Evolutionary conservation across 1,140 invertebrate genomes (phyloP), one percentile per base, ranked within the genome.

Genomic region (Maconellicoccus hirsutus): DNA sequence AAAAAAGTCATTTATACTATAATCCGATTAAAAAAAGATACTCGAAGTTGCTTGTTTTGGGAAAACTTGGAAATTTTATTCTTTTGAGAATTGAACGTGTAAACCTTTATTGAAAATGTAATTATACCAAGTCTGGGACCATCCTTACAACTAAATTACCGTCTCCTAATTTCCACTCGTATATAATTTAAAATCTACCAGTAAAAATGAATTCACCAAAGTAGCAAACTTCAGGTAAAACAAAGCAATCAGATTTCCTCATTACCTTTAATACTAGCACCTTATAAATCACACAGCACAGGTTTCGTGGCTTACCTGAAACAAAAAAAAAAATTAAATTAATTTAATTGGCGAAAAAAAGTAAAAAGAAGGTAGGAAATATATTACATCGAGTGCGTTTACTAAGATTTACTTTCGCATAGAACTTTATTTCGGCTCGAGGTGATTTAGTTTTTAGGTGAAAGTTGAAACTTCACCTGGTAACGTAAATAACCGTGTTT

Each of bases 251-350:
- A 52, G n/a, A 52, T 52, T 52, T 52, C n/a, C 42, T 52, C 42
- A 52, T 52, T 52, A 52, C 16, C 42, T 52, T 52, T 52, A 52
- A 52, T 52, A 52, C n/a, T 52, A 3, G 42, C 42, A 8, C 12
- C 12, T 52, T 52, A 52, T 52, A 52, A 52, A 52, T 52, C 42
- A 52, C 42, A 14, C 42, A 19, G 42, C n/a, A 16, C 42, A 52
- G n/a, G 2, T 19, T 52, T 52, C n/a, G n/a, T 52, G 6, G 16
- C 42, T 52, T 52, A 52, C 42, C 42, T 52, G 42, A 52, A 52
- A 52, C n/a, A 52, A 52, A 52, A 52, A 14, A 52, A 33, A 52
- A 52, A 52, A 52, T 52, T 52, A 52, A 52, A 52, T 52, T 52
- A 52, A 52, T 52, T 52, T 52, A 52, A 52, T 19, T 52, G n/a